These are phyloP conservation scores for Benthosema pterotum DNA, from an alignment of 2,797 vertebrate species.

Conservation along the genomic window DNA sequence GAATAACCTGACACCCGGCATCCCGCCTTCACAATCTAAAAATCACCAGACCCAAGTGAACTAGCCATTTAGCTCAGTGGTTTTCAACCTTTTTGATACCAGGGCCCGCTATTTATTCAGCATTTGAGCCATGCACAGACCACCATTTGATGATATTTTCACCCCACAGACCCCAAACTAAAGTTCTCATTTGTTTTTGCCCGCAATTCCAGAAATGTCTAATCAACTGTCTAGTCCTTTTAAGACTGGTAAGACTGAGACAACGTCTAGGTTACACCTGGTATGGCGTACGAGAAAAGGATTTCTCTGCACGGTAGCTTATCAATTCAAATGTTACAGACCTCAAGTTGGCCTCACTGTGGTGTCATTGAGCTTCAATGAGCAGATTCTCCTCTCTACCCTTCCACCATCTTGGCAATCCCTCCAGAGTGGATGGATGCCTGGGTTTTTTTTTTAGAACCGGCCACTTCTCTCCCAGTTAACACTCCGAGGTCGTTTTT, in stretches of 20 bases:
- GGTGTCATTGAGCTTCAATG: slow-evolving; percentile 58
- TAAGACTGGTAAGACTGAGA: no score
- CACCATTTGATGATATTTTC: no score
- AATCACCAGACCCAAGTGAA: slow-evolving; percentile 15
- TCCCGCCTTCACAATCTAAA: slow-evolving; percentile 19
- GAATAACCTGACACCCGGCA: slow-evolving; percentile 46
- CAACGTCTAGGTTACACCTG: no score
- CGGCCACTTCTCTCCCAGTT: slow-evolving; percentile 85
- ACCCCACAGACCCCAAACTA: no score
- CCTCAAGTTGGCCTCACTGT: slow-evolving; percentile 23
- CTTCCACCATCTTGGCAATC: slow-evolving; percentile 40
- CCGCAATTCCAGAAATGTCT: no score
- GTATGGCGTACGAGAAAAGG: no score
- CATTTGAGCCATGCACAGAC: no score
- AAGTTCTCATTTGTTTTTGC: no score
- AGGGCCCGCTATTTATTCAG: no score
- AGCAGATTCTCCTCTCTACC: slow-evolving; percentile 79
- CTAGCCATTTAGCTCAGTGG: neutral
- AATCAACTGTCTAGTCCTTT: no score
- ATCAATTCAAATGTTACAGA: neutral
- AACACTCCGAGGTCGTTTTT: slow-evolving; percentile 98
- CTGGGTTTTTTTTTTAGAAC: slow-evolving; percentile 63
- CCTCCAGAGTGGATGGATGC: slow-evolving; percentile 43
- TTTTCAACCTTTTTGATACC: no score
- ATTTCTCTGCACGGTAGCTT: neutral